phyloP scores from a whole-genome alignment of 2,113 vertebrate genomes.

The Alaudala cheleensis region DNA sequence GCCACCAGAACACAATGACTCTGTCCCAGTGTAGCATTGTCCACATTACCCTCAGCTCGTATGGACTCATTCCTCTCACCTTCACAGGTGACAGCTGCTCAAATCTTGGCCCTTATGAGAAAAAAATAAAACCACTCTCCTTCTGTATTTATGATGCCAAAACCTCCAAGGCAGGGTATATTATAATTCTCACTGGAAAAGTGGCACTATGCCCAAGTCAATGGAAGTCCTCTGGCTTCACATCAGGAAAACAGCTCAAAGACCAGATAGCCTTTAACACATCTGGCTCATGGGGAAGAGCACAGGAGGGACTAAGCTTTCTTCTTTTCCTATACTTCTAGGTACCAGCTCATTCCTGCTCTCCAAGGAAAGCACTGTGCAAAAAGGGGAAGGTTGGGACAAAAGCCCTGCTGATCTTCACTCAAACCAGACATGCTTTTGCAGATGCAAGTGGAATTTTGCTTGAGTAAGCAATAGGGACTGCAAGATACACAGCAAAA shows the following conservation, averaged over 20 bases:
- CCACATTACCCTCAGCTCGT: background rate
- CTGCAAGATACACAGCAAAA: background rate
- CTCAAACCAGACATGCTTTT: background rate
- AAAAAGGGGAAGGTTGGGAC: background rate
- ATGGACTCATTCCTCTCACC: background rate
- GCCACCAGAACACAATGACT: background rate
- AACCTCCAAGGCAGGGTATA: background rate
- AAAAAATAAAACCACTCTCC: background rate
- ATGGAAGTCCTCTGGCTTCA: background rate
- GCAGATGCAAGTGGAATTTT: background rate
- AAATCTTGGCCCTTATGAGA: background rate
- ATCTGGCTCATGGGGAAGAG: background rate
- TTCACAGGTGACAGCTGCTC: background rate
- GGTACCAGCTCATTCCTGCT: background rate
- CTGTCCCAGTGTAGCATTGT: background rate
- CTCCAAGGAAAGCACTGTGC: background rate
- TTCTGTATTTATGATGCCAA: background rate
- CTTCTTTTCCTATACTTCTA: background rate
- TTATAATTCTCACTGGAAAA: background rate
- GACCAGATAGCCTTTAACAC: background rate
- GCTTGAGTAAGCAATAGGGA: background rate
- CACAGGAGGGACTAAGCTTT: background rate
- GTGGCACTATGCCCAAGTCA: background rate
- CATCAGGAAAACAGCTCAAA: background rate
- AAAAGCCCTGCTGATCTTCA: background rate